Conservation (phyloP, 2,113 vertebrate species). For the Nansenia antarctica region DNA sequence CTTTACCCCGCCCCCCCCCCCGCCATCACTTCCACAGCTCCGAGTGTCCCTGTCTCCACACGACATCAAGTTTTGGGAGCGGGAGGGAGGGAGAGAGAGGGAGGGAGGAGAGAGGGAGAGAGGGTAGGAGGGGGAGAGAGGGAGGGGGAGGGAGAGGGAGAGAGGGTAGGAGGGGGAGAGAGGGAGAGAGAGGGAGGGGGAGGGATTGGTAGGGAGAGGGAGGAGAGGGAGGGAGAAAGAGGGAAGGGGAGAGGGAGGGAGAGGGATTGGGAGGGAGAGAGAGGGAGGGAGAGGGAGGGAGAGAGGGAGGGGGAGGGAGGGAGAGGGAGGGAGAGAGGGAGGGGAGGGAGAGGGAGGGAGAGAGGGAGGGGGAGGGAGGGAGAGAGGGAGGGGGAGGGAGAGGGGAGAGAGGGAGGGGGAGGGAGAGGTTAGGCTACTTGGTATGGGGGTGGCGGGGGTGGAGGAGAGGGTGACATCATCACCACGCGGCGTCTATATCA, state of each 20-base stretch:
- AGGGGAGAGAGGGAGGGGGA: background rate
- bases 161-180: no score
- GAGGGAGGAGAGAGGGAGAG: background rate
- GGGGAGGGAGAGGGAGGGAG: background rate
- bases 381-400: background rate
- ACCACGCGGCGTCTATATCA: conserved; percentile 27
- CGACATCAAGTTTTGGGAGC: conserved; percentile 6
- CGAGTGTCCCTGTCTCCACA: conserved; percentile 12
- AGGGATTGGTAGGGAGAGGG: background rate
- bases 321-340: background rate
- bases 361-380: background rate
- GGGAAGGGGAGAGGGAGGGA: background rate
- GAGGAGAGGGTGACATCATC: conserved; percentile 44
- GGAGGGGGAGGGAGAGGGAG: background rate
- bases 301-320: background rate
- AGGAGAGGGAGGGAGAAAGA: background rate
- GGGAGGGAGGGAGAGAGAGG: conserved; percentile 18
- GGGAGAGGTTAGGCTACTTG: no score
- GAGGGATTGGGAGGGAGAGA: background rate
- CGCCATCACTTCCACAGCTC: background rate
- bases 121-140: background rate
- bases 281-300: background rate
- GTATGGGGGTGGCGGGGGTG: no score
- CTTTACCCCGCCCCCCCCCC: background rate
- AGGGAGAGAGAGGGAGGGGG: background rate